Conservation (phyloP, 2,888 invertebrate species). For the Parochlus steinenii region DNA sequence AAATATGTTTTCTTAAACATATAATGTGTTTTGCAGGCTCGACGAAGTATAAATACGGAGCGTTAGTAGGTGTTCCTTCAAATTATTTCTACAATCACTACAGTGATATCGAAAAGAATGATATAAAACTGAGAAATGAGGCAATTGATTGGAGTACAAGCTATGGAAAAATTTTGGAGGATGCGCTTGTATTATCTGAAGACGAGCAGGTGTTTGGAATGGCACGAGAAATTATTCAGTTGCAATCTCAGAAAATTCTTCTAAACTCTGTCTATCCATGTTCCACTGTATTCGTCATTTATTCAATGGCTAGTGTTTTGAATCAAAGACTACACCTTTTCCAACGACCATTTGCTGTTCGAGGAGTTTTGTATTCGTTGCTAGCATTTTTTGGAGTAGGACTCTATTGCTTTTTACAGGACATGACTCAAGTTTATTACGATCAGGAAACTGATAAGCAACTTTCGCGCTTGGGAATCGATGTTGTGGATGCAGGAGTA, state of each 20-base stretch:
- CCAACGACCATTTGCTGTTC: conserved; percentile 32
- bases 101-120: conserved; percentile 37
- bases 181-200: conserved; percentile 55
- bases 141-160: conserved; percentile 46
- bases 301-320: conserved; percentile 33
- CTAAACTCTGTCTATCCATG: conserved; percentile 38
- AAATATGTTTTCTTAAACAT: background rate
- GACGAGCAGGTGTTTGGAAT: conserved; percentile 67
- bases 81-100: conserved; percentile 44
- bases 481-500: conserved; percentile 53
- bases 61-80: conserved; percentile 53
- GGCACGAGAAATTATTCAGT: conserved; percentile 52
- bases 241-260: conserved; percentile 39
- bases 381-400: conserved; percentile 1
- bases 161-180: conserved; percentile 41
- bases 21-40: no score
- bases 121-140: conserved; percentile 41
- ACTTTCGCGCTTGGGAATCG: conserved; percentile 36
- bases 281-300: conserved; percentile 32
- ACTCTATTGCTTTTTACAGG: conserved; percentile 36
- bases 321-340: conserved; percentile 40
- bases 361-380: conserved; percentile 21
- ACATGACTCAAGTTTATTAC: conserved; percentile 41
- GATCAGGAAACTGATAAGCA: conserved; percentile 46
- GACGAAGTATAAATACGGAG: conserved; percentile 41